phyloP scores from a whole-genome alignment of 1,140 invertebrate genomes.

The Drosophila virilis region DNA sequence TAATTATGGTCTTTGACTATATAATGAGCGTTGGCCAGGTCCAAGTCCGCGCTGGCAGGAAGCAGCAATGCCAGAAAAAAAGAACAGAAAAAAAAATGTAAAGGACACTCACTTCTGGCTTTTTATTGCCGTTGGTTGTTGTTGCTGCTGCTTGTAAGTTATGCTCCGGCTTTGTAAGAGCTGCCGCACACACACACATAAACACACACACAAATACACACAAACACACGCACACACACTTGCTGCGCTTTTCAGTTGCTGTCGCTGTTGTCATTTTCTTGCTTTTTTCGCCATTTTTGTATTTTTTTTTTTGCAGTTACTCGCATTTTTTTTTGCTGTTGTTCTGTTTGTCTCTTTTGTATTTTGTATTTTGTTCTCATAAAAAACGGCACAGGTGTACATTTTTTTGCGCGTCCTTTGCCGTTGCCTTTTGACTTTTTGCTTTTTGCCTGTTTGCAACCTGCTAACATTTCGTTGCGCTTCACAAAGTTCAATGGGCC shows the following conservation, averaged over 20 bases:
- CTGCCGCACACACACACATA: slow-evolving; percentile 44
- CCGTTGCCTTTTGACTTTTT: slow-evolving; percentile 44
- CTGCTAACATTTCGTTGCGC: slow-evolving; percentile 76
- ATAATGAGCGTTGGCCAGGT: slow-evolving; percentile 76
- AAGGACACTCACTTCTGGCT: slow-evolving; percentile 79
- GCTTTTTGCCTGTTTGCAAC: slow-evolving; percentile 49
- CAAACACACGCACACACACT: slow-evolving; percentile 31
- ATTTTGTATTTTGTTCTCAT: slow-evolving; percentile 55
- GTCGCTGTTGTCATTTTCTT: slow-evolving; percentile 77
- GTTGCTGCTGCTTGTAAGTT: slow-evolving; percentile 69
- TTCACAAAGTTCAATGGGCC: slow-evolving; percentile 79
- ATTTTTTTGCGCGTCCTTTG: slow-evolving; percentile 76
- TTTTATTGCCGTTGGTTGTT: slow-evolving; percentile 68
- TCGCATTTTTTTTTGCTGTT: slow-evolving; percentile 44
- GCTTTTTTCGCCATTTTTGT: slow-evolving; percentile 68
- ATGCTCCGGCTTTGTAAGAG: slow-evolving; percentile 70
- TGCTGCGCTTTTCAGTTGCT: slow-evolving; percentile 65
- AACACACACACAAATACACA: slow-evolving; percentile 22
- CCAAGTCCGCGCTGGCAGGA: slow-evolving; percentile 66
- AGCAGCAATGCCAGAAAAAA: slow-evolving; percentile 44
- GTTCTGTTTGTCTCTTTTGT: slow-evolving; percentile 57
- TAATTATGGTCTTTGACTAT: slow-evolving; percentile 83
- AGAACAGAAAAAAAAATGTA: slow-evolving; percentile 56
- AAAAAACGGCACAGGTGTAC: slow-evolving; percentile 75
- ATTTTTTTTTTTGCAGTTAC: slow-evolving; percentile 48